Evolutionary conservation across 2,113 vertebrate species (phyloP), one percentile per base, ranked within the genome.

Genomic region (Chrysochloris asiatica): DNA sequence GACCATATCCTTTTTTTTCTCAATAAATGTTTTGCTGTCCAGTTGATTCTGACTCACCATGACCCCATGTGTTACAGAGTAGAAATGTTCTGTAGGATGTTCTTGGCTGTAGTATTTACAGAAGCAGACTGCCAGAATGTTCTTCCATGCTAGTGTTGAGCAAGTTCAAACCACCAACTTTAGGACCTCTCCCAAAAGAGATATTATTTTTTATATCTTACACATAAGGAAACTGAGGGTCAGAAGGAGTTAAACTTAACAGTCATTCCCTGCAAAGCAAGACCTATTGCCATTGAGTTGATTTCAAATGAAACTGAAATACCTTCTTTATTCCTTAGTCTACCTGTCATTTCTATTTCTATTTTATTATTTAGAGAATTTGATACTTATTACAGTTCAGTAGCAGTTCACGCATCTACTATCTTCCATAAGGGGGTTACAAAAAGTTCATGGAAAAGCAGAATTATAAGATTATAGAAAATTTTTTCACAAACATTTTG

Each of bases 171-270:
- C 19, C 67, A 38, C 11, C 30, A 30, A 30, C 13, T 63, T 38
- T 69, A 69, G 36, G 19, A 67, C 67, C n/a, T 50, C 6, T 45
- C 33, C 50, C 26, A 16, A 91, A 82, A 38, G 19, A 21, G 54
- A 22, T 6, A 12, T 43, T n/a, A n/a, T n/a, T n/a, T 43, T 69
- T 92, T 59, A 9, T 85, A 81, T 81, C 82, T 83, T 52, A 81
- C 8, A 88, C 65, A 4, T 41, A 90, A 92, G 30, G 30, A 80
- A 86, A 86, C 24, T 65, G 17, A 72, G n/a, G 52, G 6, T 88
- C 8, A 81, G 41, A 36, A n/a, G 12, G 8, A 48, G 52, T 93
- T 81, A 78, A 90, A 73, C 86, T 79, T 45, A 80, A 81, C n/a
- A 28, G 43, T 47, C 26, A 43, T 26, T n/a, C 11, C 36, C 5